Evolutionary conservation across 2,113 vertebrate genomes (phyloP).

Genomic region (Dipodomys stephensi): DNA sequence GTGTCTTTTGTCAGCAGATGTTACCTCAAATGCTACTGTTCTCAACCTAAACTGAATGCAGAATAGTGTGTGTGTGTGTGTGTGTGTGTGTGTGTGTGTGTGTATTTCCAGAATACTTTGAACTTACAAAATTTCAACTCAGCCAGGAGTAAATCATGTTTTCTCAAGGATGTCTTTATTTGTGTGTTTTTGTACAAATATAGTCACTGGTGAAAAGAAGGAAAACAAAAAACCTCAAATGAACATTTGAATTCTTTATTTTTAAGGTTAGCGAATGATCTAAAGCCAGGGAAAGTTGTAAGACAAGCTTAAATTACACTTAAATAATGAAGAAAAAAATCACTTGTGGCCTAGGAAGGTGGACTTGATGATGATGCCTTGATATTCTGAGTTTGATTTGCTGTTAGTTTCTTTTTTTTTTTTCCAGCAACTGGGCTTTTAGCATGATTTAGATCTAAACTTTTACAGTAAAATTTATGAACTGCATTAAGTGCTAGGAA

Average conservation of each 20-base stretch:
- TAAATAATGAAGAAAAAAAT: not conserved
- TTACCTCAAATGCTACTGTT: not conserved
- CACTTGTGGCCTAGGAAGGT: not conserved
- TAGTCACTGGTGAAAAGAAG: not conserved
- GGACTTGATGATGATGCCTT: conserved; percentile 12
- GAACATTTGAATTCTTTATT: not conserved
- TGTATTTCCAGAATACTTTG: not conserved
- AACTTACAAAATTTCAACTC: conserved; percentile 16
- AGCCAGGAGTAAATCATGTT: not conserved
- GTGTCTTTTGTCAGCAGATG: conserved; percentile 35
- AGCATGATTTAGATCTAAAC: conserved; percentile 74
- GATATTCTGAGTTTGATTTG: conserved; percentile 59
- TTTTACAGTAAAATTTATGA: conserved; percentile 80
- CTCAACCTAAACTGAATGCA: not conserved
- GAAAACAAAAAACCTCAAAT: not conserved
- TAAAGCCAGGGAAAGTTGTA: conserved; percentile 26
- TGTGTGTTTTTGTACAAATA: not conserved
- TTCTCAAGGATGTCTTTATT: not conserved
- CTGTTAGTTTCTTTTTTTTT: not conserved
- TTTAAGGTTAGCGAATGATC: conserved; percentile 12
- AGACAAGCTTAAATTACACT: conserved; percentile 56
- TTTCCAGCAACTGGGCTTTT: conserved; percentile 73
- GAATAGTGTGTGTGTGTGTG: not conserved
- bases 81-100: not conserved
- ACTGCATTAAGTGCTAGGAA: conserved; percentile 80